These are phyloP conservation scores for Alectoris magna DNA, from an alignment of 2,797 vertebrate species.

Conservation along the genomic window DNA sequence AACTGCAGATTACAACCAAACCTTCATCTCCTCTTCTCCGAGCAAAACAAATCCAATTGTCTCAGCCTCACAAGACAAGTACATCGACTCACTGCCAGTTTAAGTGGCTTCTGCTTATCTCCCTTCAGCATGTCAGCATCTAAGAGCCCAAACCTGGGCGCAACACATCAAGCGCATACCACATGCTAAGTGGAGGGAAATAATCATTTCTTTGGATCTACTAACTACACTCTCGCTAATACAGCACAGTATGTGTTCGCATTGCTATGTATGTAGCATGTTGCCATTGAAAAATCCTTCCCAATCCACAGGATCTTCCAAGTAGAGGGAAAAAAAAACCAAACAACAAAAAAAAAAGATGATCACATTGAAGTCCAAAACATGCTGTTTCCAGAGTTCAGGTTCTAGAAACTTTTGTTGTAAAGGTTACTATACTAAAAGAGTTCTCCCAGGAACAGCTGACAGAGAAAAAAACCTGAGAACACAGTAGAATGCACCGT, in stretches of 20 bases:
- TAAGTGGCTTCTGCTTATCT: not conserved
- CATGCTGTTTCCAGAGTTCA: not conserved
- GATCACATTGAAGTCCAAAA: not conserved
- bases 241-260: accelerated
- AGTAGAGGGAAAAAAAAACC: not conserved
- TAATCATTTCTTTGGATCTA: not conserved
- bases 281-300: not conserved
- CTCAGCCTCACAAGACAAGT: not conserved
- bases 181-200: not conserved
- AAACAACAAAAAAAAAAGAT: not conserved
- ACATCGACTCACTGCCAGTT: not conserved
- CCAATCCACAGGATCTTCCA: not conserved
- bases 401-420: not conserved
- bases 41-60: not conserved
- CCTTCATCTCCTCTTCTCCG: not conserved
- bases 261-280: not conserved
- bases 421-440: not conserved
- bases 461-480: not conserved
- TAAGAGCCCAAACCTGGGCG: not conserved
- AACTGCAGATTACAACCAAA: not conserved
- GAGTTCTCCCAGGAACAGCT: not conserved
- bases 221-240: not conserved
- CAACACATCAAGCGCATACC: not conserved
- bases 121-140: not conserved
- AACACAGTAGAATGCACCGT: not conserved